Evolutionary conservation across 2,888 invertebrate species (phyloP).

Genomic region (Polydrusus cervinus): DNA sequence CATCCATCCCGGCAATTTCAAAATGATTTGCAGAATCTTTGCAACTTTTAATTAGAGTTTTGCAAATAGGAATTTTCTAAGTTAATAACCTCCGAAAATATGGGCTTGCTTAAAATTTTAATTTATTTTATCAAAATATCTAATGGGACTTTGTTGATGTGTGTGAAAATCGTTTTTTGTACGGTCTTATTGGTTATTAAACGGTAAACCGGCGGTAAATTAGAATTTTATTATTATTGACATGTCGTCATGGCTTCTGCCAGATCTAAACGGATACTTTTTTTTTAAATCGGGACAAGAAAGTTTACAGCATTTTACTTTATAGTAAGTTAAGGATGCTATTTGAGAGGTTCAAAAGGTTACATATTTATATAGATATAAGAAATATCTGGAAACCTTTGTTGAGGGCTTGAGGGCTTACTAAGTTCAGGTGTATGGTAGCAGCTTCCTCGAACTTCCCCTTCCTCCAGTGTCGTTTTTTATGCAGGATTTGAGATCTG

Average conservation of each 20-base stretch:
- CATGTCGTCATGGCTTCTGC: background rate
- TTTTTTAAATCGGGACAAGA: no score
- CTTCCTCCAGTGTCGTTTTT: no score
- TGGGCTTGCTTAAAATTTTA: conserved; percentile 13
- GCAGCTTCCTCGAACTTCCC: no score
- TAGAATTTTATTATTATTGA: background rate
- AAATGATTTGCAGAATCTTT: conserved; percentile 48
- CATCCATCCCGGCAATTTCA: conserved; percentile 6
- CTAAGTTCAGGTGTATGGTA: no score
- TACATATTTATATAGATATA: no score
- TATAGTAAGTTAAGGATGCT: no score
- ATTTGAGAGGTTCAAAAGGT: no score
- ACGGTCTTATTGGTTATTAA: conserved; percentile 6
- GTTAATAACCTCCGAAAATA: conserved; percentile 15
- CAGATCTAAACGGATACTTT: no score
- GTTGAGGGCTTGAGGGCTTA: no score
- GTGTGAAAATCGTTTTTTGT: conserved; percentile 6
- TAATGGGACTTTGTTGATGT: conserved; percentile 14
- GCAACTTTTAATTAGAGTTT: conserved; percentile 43
- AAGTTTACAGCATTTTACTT: no score
- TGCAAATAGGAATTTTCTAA: conserved; percentile 39
- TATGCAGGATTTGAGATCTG: no score
- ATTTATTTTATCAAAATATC: conserved; percentile 25
- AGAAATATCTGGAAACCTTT: no score
- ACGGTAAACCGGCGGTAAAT: background rate